Conservation (phyloP, 2,797 vertebrate species). For the Hippoglossus hippoglossus region DNA sequence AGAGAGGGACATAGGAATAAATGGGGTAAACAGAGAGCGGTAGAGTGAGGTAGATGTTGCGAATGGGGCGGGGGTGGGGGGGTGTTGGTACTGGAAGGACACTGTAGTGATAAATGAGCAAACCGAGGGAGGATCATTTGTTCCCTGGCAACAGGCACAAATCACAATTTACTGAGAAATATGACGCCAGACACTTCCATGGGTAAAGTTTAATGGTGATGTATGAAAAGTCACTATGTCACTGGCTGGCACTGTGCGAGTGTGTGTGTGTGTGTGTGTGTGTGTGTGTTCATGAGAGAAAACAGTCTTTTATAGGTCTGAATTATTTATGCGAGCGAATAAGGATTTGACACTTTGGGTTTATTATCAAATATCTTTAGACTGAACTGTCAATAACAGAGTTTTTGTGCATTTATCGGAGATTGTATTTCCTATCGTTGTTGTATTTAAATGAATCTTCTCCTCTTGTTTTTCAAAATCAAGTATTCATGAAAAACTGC, state of each 20-base stretch:
- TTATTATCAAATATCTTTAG: no score
- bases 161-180: slow-evolving; percentile 90
- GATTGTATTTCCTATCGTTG: no score
- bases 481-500: no score
- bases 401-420: no score
- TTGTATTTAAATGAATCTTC: no score
- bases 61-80: not conserved
- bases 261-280: not conserved
- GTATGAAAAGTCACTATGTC: slow-evolving; percentile 87
- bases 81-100: slow-evolving; percentile 73
- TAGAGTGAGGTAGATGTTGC: slow-evolving; percentile 16
- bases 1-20: slow-evolving; percentile 24
- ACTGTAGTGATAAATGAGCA: slow-evolving; percentile 89
- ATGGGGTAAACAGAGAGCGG: not conserved
- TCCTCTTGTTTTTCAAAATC: no score
- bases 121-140: slow-evolving; percentile 82
- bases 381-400: no score
- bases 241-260: slow-evolving; percentile 53
- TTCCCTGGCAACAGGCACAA: slow-evolving; percentile 88
- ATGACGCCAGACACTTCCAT: slow-evolving; percentile 80
- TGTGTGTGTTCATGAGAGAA: not conserved
- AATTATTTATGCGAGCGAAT: no score
- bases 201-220: slow-evolving; percentile 88
- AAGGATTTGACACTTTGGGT: no score
- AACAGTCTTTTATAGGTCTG: no score